phyloP scores from a whole-genome alignment of 2,888 invertebrate genomes.

The Scaptodrosophila latifasciaeformis region DNA sequence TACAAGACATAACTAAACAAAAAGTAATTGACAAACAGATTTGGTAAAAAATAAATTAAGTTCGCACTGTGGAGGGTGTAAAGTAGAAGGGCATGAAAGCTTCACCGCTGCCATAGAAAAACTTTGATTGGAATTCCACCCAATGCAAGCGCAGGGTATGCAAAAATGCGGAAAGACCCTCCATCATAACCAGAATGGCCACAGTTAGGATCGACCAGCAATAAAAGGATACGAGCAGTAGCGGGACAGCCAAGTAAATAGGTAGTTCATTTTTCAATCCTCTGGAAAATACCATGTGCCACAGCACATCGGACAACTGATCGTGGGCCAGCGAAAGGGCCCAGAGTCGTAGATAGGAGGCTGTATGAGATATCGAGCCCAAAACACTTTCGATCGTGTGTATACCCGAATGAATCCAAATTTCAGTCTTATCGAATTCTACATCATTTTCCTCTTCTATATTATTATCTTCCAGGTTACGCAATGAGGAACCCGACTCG shows the following conservation, averaged over 20 bases:
- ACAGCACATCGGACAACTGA: constrained; percentile 91
- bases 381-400: constrained; percentile 79
- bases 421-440: constrained; percentile 49
- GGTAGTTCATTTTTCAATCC: constrained; percentile 80
- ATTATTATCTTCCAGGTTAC: constrained; percentile 16
- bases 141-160: constrained; percentile 98
- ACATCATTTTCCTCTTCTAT: constrained; percentile 14
- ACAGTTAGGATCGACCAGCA: constrained; percentile 94
- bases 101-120: constrained; percentile 87
- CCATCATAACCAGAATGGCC: constrained; percentile 97
- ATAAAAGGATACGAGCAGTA: constrained; percentile 88
- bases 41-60: constrained; percentile 14
- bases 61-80: constrained; percentile 73
- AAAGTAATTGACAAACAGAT: no score
- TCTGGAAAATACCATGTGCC: constrained; percentile 89
- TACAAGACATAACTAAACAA: no score
- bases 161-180: constrained; percentile 99
- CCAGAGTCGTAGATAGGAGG: constrained; percentile 98
- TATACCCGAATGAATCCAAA: constrained; percentile 76
- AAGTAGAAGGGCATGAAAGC: constrained; percentile 89
- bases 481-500: constrained; percentile 43
- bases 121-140: constrained; percentile 98
- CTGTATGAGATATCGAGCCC: constrained; percentile 98
- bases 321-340: constrained; percentile 98
- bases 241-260: constrained; percentile 76